Conservation (phyloP, 2,797 vertebrate species). For the Eospalax fontanierii region DNA sequence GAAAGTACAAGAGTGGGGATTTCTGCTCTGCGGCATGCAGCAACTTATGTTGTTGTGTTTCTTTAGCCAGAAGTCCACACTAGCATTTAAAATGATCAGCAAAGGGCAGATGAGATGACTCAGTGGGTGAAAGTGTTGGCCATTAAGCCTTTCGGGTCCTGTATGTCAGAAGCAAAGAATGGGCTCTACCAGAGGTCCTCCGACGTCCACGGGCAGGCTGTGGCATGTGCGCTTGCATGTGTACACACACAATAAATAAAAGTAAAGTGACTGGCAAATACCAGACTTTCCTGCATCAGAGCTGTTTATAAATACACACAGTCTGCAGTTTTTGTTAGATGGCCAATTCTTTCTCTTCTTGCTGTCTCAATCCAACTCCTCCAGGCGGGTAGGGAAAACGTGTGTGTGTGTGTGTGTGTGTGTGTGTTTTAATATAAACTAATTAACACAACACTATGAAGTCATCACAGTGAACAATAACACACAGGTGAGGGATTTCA, state of each 20-base stretch:
- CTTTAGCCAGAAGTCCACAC: background rate
- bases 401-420: background rate
- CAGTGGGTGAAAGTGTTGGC: background rate
- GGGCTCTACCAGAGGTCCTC: background rate
- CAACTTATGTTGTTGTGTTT: background rate
- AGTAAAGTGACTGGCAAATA: background rate
- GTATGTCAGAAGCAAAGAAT: background rate
- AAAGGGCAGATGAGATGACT: background rate
- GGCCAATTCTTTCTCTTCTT: background rate
- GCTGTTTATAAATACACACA: slow-evolving; percentile 2
- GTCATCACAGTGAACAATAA: slow-evolving; percentile 45
- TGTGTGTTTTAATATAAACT: slow-evolving; percentile 18
- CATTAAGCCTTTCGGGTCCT: background rate
- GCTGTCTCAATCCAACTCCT: slow-evolving; percentile 14
- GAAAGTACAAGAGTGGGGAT: background rate
- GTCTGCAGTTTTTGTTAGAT: slow-evolving; percentile 39
- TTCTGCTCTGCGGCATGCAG: background rate
- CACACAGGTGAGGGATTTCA: slow-evolving; percentile 51
- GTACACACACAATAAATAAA: background rate
- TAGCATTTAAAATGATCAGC: slow-evolving; percentile 12
- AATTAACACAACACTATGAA: slow-evolving; percentile 55
- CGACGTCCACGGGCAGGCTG: background rate
- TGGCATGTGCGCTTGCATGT: background rate
- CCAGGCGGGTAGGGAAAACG: background rate
- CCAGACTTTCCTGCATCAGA: background rate